Percentiles rank a stretch among this genome's conserved stretches.
Conservation (phyloP, 23 tunicate genomes). For the Trididemnum nubilum region DNA sequence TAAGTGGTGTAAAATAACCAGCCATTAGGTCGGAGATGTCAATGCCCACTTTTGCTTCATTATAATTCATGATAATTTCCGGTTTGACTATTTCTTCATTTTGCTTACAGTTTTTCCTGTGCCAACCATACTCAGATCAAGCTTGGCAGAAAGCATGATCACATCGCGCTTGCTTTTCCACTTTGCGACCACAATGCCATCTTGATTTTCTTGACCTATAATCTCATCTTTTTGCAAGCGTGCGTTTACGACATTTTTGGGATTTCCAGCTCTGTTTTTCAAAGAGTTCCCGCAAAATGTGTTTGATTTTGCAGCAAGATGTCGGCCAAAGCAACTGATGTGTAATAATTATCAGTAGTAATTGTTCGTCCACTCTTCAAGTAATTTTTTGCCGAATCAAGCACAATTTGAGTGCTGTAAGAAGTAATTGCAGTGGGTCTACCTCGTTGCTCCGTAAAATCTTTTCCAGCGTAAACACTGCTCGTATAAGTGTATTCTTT, state of each 20-base stretch:
- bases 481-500: constrained; percentile 11
- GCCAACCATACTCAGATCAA: constrained; percentile 19
- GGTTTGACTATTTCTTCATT: constrained; percentile 20
- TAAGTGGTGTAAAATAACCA: constrained; percentile 15
- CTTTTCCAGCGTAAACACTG: constrained; percentile 14
- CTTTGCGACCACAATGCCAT: constrained; percentile 29
- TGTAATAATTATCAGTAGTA: constrained; percentile 13
- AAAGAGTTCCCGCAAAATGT: constrained; percentile 23
- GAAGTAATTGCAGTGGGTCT: constrained; percentile 5
- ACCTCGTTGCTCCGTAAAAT: not conserved
- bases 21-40: constrained; percentile 17
- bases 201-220: not conserved
- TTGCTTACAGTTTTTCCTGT: constrained; percentile 1
- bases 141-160: constrained; percentile 7
- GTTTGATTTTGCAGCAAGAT: constrained; percentile 16
- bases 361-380: constrained; percentile 22
- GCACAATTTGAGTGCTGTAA: constrained; percentile 13
- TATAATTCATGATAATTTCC: constrained; percentile 1
- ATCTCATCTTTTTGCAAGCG: constrained; percentile 15
- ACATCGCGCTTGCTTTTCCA: constrained; percentile 31
- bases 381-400: not conserved
- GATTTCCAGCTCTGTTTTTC: constrained; percentile 6
- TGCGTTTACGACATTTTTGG: constrained; percentile 7
- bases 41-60: constrained; percentile 25
- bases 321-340: constrained; percentile 18